phyloP scores from a whole-genome alignment of 2,113 vertebrate genomes.

The Ibidorhyncha struthersii region DNA sequence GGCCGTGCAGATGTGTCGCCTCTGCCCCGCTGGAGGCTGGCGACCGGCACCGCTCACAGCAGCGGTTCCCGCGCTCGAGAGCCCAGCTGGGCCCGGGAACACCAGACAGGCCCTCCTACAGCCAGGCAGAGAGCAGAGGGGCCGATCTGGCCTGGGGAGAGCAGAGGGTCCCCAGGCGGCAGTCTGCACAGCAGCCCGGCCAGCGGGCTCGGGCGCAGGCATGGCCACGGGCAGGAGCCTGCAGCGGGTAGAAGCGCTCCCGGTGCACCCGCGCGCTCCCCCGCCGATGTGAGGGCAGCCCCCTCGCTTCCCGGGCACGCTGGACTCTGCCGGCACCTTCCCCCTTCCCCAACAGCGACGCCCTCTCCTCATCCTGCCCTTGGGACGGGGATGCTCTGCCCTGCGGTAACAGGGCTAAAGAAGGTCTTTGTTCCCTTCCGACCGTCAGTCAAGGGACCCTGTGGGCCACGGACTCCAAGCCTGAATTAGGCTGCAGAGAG shows the following conservation, averaged over 20 bases:
- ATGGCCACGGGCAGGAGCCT: not conserved
- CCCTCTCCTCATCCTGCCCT: not conserved
- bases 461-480: not conserved
- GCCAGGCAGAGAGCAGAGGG: not conserved
- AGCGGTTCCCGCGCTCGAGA: rapidly evolving
- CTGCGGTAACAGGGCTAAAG: not conserved
- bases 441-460: rapidly evolving
- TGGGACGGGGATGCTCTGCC: not conserved
- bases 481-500: not conserved
- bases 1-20: not conserved
- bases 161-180: not conserved
- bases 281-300: not conserved
- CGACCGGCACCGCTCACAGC: rapidly evolving
- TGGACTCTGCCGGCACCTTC: not conserved
- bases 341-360: not conserved
- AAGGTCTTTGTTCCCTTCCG: not conserved
- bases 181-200: not conserved
- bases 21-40: not conserved
- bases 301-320: not conserved
- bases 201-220: rapidly evolving
- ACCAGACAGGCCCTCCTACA: rapidly evolving
- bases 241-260: not conserved
- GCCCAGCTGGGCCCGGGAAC: not conserved
- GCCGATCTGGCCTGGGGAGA: not conserved
- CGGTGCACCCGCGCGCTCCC: rapidly evolving